Evolutionary conservation across 2,888 invertebrate species (phyloP).

Genomic region (Nomada ferruginata): DNA sequence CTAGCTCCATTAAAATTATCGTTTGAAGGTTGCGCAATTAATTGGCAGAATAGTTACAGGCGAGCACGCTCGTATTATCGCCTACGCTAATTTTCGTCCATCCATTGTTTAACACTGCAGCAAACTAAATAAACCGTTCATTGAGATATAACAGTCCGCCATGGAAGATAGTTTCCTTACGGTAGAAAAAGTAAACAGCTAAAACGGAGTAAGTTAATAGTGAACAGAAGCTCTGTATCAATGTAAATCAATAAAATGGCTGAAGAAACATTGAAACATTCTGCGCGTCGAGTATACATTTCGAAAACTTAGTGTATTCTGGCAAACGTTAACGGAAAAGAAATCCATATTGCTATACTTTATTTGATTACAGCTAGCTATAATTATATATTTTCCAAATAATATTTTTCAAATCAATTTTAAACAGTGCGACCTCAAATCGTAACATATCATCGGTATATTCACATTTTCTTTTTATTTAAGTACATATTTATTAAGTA

Average conservation of each 20-base stretch:
- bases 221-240: conserved; percentile 37
- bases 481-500: no score
- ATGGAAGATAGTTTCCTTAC: conserved; percentile 27
- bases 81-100: conserved; percentile 65
- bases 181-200: conserved; percentile 50
- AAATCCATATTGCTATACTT: not conserved
- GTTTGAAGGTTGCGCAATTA: conserved; percentile 54
- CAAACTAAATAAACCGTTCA: conserved; percentile 63
- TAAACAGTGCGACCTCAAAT: no score
- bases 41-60: conserved; percentile 49
- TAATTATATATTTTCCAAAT: no score
- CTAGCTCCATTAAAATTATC: conserved; percentile 42
- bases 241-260: conserved; percentile 34
- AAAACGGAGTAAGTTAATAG: conserved; percentile 44
- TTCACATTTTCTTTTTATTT: no score
- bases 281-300: not conserved
- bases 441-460: no score
- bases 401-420: no score
- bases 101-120: conserved; percentile 60
- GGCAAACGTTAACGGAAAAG: not conserved
- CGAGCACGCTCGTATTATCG: conserved; percentile 36
- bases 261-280: conserved; percentile 12
- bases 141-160: conserved; percentile 55
- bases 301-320: no score
- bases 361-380: no score